Percentiles rank a stretch among this genome's conserved stretches.
Conservation (phyloP, 2,113 vertebrate genomes). For the Strigops habroptila region DNA sequence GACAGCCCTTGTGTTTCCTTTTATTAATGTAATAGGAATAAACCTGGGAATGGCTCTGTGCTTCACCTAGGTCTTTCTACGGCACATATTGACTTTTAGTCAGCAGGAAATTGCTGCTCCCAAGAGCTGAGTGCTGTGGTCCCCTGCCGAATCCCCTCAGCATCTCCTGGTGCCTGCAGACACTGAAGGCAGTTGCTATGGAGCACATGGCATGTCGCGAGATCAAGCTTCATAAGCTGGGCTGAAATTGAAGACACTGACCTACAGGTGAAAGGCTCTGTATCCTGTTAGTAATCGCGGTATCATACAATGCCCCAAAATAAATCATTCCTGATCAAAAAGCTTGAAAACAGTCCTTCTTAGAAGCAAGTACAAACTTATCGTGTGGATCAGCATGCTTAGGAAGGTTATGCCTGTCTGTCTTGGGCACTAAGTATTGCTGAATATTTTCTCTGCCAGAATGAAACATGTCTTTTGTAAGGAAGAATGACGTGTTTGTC, state of each 20-base stretch:
- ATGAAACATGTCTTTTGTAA: neutral
- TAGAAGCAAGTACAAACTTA: neutral
- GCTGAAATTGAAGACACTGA: neutral
- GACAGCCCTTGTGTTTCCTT: neutral
- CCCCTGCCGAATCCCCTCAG: neutral
- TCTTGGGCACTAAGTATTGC: neutral
- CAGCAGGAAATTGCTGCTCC: neutral
- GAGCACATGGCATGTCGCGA: rapidly evolving
- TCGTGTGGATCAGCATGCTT: neutral
- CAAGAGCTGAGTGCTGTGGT: neutral
- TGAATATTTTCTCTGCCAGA: neutral
- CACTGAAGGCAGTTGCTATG: neutral
- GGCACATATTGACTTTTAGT: neutral
- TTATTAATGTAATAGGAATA: neutral
- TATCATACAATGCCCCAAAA: neutral
- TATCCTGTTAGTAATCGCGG: neutral
- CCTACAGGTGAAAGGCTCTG: neutral
- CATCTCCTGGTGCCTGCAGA: neutral
- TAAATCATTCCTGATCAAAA: neutral
- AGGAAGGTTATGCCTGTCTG: neutral
- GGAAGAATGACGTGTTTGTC: neutral
- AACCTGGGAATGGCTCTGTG: neutral
- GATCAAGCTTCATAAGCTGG: neutral
- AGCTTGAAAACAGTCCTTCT: neutral
- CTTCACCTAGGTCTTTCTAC: neutral